Percentiles rank a stretch among this genome's conserved stretches.
phyloP scores from a whole-genome alignment of 2,113 vertebrate species.

The Oreochromis niloticus region DNA sequence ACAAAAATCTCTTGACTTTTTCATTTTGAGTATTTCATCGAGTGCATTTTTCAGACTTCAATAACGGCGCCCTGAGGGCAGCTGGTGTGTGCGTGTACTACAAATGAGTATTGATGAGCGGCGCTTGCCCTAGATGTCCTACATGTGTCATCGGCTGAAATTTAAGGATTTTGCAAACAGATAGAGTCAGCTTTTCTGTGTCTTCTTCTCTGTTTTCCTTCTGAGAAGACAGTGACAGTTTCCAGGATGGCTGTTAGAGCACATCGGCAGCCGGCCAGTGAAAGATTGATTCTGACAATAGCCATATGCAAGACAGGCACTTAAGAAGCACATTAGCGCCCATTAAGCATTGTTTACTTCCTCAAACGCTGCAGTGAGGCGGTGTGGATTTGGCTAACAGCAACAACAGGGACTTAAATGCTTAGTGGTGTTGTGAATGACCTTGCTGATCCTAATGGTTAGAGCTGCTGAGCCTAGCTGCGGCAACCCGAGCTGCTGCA shows the following conservation, averaged over 20 bases:
- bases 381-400: slow-evolving; percentile 33
- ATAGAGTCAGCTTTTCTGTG: background rate
- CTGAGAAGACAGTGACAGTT: background rate
- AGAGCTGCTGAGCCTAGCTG: slow-evolving; percentile 45
- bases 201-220: background rate
- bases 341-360: slow-evolving; percentile 68
- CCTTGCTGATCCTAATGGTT: slow-evolving; percentile 45
- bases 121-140: slow-evolving; percentile 5
- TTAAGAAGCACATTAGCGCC: slow-evolving; percentile 66
- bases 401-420: slow-evolving; percentile 48
- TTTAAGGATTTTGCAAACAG: background rate
- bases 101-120: slow-evolving; percentile 47
- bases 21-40: background rate
- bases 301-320: slow-evolving; percentile 54
- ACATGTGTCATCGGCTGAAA: slow-evolving; percentile 5
- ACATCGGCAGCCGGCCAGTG: slow-evolving; percentile 28
- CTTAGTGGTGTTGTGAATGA: slow-evolving; percentile 55
- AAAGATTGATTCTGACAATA: slow-evolving; percentile 57
- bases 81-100: background rate
- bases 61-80: background rate
- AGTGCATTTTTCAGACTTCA: background rate
- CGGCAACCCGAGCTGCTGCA: slow-evolving; percentile 20
- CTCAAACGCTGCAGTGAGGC: slow-evolving; percentile 16
- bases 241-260: slow-evolving; percentile 31
- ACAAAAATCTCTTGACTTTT: background rate